Evolutionary conservation across 2,888 invertebrate species (phyloP), one percentile per base, ranked within the genome.

Genomic region (Melieria omissa): DNA sequence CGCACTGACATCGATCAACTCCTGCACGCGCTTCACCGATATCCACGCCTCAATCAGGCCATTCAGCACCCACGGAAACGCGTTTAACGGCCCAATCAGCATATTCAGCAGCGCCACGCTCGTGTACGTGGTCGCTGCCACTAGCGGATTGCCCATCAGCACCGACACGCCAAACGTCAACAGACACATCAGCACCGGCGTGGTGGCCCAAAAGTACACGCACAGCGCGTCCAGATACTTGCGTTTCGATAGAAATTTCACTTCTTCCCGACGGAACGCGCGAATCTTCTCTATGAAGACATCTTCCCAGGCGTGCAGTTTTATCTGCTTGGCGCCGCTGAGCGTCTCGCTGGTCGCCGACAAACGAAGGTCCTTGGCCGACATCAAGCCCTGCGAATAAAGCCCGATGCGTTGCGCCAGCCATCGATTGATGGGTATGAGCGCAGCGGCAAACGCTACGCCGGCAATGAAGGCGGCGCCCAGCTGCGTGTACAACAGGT

Each of bases 121-220:
- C 0, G 99, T 98, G 82, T 99, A 99, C 1, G 95, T 96, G 70
- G 93, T 96, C 41, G 97, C 93, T 4, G 98, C 97, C 16, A 83
- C 68, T 9, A 99, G 89, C 63, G 91, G 88, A 88, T 93, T 89
- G 73, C 96, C 93, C 77, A 95, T 84, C n/a, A 93, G 85, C 44
- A 92, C 91, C 81, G 94, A 95, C 7, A 93, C 92, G 12, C 91
- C 90, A 81, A 97, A 93, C 0, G 96, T 96, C 9, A 96, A 88
- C 72, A 96, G 90, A 3, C 95, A 93, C 80, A 96, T 95, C 29
- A 96, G 85, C 44, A 98, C 95, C 0, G 99, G 99, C 7, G 98
- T 98, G 0, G 97, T 96, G 0, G 99, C 99, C 99, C 99, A 99
- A 86, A 99, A 94, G 85, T 96, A 99, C 12, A 99, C 99, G 87